These are phyloP conservation scores for Nymphalis polychloros DNA, from an alignment of 2,888 invertebrate genomes.

Conservation along the genomic window DNA sequence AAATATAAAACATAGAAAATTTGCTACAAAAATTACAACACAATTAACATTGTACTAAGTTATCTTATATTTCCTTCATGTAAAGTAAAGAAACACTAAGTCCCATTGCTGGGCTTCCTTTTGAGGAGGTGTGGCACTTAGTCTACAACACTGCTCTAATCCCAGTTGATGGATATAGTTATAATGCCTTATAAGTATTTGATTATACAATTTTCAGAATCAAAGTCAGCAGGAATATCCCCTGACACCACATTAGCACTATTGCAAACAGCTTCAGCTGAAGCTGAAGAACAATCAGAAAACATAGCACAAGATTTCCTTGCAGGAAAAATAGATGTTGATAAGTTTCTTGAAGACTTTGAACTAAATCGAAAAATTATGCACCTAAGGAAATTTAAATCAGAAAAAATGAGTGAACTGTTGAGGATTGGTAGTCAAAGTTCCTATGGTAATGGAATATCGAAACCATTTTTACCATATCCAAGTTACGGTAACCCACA, in stretches of 20 bases:
- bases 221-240: slow-evolving; percentile 88
- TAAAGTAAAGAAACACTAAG: too few species aligned
- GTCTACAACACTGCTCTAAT: too few species aligned
- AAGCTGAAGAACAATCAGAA: slow-evolving; percentile 97
- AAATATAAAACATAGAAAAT: too few species aligned
- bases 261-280: slow-evolving; percentile 94
- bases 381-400: slow-evolving; percentile 90
- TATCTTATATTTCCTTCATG: too few species aligned
- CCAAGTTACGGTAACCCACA: slow-evolving; percentile 70
- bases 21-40: too few species aligned
- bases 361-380: slow-evolving; percentile 84
- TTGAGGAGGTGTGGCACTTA: too few species aligned
- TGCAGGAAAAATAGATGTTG: slow-evolving; percentile 86
- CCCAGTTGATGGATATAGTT: too few species aligned
- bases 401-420: slow-evolving; percentile 94
- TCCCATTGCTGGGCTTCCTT: too few species aligned
- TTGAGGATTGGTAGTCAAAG: slow-evolving; percentile 69
- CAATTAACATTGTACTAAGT: too few species aligned
- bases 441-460: slow-evolving; percentile 65
- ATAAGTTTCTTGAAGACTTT: slow-evolving; percentile 93
- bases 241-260: slow-evolving; percentile 93
- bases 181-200: too few species aligned
- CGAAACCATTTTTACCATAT: slow-evolving; percentile 72
- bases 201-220: slow-evolving; percentile 78
- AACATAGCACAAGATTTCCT: slow-evolving; percentile 90